Evolutionary conservation across 1,140 invertebrate genomes (phyloP), one percentile per base, ranked within the genome.

Genomic region (Geopemphigus sp.): DNA sequence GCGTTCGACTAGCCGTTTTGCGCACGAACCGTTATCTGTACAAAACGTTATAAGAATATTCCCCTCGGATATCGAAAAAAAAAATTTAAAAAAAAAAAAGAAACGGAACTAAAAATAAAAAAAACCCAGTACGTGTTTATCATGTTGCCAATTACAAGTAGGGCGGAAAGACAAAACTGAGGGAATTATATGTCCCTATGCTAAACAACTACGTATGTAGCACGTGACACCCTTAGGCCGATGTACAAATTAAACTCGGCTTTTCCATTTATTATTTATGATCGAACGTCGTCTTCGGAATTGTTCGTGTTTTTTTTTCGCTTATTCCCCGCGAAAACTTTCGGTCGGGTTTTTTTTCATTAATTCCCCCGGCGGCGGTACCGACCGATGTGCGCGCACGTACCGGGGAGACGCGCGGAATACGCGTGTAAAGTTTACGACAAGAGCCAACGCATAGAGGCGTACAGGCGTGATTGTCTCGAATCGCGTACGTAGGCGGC

Each of bases 181-280:
- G 57, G 17, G 57, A 59, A 76, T 50, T 45, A 32, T 26, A 57
- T 39, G 14, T 59, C 32, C 68, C 68, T 29, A 53, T 70, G 22
- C 47, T 29, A 72, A 53, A 53, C 68, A 29, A 54, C 68, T 26
- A 47, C 22, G 47, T 17, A 24, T 76, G 19, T n/a, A 78, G 74
- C 74, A 78, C 74, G 74, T 78, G 74, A 78, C 74, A 78, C 74
- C 74, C 74, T 78, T 26, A 29, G 74, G 74, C 74, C 74, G 74
- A 78, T 63, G 74, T 26, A 63, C 74, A 78, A 78, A 78, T 78
- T 78, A 78, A 78, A 78, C 39, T 78, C 57, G 39, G 29, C 26
- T 78, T 78, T 78, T 78, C 74, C 74, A 78, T 78, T 78, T 78
- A 61, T 78, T 78, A 78, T 78, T 78, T 78, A 78, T 19, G 74